Evolutionary conservation across 2,797 vertebrate species (phyloP).

Genomic region (Craterocephalus amniculus): DNA sequence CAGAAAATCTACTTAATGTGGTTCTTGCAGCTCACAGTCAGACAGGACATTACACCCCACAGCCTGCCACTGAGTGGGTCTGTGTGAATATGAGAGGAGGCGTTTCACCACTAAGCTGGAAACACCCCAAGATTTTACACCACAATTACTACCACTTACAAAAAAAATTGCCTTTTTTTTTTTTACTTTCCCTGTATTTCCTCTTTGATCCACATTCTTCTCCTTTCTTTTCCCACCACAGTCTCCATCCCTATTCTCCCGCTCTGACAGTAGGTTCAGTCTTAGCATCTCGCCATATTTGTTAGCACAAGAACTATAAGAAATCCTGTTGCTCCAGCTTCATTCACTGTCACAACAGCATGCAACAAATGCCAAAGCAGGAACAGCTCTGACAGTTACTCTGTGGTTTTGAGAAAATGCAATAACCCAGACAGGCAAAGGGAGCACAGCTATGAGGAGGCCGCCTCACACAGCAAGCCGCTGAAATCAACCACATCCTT

Average conservation of each 20-base stretch:
- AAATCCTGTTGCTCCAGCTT: conserved; percentile 12
- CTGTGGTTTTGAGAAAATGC: conserved; percentile 69
- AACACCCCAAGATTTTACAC: conserved; percentile 52
- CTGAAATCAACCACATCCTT: conserved; percentile 74
- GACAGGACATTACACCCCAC: conserved; percentile 66
- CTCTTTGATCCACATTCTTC: background rate
- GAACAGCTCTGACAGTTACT: conserved; percentile 59
- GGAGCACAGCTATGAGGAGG: conserved; percentile 40
- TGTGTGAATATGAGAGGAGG: conserved; percentile 62
- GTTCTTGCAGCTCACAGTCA: conserved; percentile 56
- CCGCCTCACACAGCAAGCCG: conserved; percentile 27
- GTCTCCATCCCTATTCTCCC: conserved; percentile 9
- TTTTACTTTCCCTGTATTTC: conserved; percentile 16
- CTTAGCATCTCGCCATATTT: conserved; percentile 18
- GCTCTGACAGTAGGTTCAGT: conserved; percentile 27
- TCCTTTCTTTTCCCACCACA: background rate
- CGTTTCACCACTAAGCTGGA: conserved; percentile 60
- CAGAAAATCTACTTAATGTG: conserved; percentile 56
- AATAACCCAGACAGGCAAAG: conserved; percentile 48
- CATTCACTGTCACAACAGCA: conserved; percentile 28
- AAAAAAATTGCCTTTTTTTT: conserved; percentile 4
- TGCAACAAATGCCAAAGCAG: conserved; percentile 41
- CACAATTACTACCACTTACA: conserved; percentile 49
- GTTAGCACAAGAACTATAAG: conserved; percentile 20
- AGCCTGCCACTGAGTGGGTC: conserved; percentile 57